Conservation (phyloP, 2,888 invertebrate species). For the Chrysina gloriosa region DNA sequence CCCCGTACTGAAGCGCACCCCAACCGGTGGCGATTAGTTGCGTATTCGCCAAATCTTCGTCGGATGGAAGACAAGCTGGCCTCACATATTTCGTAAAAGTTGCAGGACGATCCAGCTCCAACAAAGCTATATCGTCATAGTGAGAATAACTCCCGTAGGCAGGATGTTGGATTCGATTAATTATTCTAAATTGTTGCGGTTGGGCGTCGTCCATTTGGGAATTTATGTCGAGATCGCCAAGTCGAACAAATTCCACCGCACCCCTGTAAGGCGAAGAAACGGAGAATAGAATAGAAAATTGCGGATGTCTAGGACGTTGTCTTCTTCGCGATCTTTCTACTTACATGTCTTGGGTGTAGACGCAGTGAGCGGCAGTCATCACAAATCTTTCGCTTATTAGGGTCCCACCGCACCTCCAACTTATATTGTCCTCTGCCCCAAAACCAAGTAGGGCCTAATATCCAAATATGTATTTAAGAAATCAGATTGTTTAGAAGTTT, state of each 20-base stretch:
- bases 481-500: neutral
- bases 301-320: neutral
- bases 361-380: conserved; percentile 75
- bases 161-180: conserved; percentile 59
- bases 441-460: conserved; percentile 46
- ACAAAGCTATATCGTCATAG: conserved; percentile 67
- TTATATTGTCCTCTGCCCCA: conserved; percentile 54
- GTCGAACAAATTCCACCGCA: conserved; percentile 48
- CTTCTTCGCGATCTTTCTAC: neutral
- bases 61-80: conserved; percentile 63
- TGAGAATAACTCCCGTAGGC: conserved; percentile 58
- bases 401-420: conserved; percentile 73
- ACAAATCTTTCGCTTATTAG: conserved; percentile 73
- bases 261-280: conserved; percentile 45
- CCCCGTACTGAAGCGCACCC: conserved; percentile 47
- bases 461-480: neutral
- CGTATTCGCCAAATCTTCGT: conserved; percentile 15
- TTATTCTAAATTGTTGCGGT: conserved; percentile 54
- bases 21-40: conserved; percentile 50
- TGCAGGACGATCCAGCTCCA: conserved; percentile 59
- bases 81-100: conserved; percentile 58
- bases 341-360: conserved; percentile 45
- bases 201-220: conserved; percentile 44
- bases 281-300: neutral
- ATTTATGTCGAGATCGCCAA: conserved; percentile 51